phyloP scores from a whole-genome alignment of 2,888 invertebrate genomes.

The Brachypterus glaber region DNA sequence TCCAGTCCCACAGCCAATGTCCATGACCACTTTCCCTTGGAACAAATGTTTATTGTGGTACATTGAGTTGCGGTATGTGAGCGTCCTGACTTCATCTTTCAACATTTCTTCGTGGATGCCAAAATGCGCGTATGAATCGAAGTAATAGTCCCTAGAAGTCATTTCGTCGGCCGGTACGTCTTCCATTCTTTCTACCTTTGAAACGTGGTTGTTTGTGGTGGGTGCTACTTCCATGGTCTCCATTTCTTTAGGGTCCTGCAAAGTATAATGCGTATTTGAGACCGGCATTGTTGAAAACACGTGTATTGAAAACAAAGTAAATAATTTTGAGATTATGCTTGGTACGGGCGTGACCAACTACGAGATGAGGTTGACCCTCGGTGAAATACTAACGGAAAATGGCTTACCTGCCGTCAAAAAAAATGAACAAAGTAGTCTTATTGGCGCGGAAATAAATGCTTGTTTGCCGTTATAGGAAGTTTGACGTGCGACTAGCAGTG shows the following conservation, averaged over 20 bases:
- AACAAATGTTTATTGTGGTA: slow-evolving; percentile 99
- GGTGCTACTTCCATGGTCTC: slow-evolving; percentile 45
- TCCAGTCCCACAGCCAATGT: slow-evolving; percentile 98
- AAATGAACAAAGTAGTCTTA: no score
- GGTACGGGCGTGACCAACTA: no score
- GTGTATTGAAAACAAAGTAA: neutral
- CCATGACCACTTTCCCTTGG: slow-evolving; percentile 83
- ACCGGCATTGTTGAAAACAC: neutral
- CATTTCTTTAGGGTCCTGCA: slow-evolving; percentile 16
- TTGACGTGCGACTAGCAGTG: neutral
- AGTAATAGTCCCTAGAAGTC: slow-evolving; percentile 99
- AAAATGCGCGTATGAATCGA: slow-evolving; percentile 99
- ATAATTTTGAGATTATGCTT: neutral
- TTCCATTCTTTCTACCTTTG: slow-evolving; percentile 27
- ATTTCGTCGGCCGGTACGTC: slow-evolving; percentile 80
- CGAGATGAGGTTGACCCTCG: no score
- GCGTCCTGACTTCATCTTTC: slow-evolving; percentile 97
- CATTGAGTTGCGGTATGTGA: slow-evolving; percentile 98
- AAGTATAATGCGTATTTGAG: slow-evolving; percentile 3
- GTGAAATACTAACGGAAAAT: neutral
- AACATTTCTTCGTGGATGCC: slow-evolving; percentile 99
- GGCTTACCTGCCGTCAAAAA: no score
- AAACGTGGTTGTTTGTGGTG: slow-evolving; percentile 29
- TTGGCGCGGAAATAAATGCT: neutral
- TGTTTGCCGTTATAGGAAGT: neutral